These are phyloP conservation scores for Xestobium rufovillosum DNA, from an alignment of 2,888 invertebrate species.

Conservation along the genomic window DNA sequence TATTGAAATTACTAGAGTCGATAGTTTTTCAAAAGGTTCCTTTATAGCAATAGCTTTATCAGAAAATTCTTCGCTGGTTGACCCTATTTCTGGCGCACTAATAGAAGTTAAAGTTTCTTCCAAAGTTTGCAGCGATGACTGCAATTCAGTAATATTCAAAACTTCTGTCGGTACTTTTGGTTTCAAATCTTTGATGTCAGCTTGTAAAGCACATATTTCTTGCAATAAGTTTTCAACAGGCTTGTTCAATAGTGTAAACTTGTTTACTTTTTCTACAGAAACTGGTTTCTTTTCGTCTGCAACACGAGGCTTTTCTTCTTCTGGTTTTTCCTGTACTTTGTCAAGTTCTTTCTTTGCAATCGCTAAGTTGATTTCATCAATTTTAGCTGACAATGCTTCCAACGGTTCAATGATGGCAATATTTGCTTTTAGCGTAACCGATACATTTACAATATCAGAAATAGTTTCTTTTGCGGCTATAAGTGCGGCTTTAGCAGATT, in stretches of 20 bases:
- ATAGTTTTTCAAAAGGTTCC: conserved; percentile 13
- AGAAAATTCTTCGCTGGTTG: conserved; percentile 11
- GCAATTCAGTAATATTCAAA: conserved; percentile 6
- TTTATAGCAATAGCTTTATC: conserved; percentile 12
- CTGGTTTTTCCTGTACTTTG: neutral
- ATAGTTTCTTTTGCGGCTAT: conserved; percentile 9
- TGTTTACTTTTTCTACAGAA: neutral
- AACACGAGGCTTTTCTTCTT: neutral
- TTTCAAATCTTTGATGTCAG: neutral
- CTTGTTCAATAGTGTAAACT: no score
- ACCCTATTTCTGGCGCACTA: neutral
- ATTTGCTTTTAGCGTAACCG: no score
- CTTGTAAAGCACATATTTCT: neutral
- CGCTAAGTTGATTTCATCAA: conserved; percentile 18
- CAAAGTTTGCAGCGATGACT: conserved; percentile 10
- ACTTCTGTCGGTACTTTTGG: conserved; percentile 3
- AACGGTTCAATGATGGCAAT: conserved; percentile 23
- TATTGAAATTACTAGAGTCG: conserved; percentile 7
- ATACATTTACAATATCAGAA: no score
- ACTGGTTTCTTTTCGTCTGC: neutral
- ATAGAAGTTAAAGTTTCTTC: conserved; percentile 7
- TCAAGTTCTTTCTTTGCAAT: conserved; percentile 12
- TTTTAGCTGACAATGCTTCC: conserved; percentile 24
- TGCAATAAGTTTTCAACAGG: no score
- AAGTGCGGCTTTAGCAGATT: conserved; percentile 9